phyloP scores from a whole-genome alignment of 2,113 vertebrate species.

The Rhynchomys soricoides region DNA sequence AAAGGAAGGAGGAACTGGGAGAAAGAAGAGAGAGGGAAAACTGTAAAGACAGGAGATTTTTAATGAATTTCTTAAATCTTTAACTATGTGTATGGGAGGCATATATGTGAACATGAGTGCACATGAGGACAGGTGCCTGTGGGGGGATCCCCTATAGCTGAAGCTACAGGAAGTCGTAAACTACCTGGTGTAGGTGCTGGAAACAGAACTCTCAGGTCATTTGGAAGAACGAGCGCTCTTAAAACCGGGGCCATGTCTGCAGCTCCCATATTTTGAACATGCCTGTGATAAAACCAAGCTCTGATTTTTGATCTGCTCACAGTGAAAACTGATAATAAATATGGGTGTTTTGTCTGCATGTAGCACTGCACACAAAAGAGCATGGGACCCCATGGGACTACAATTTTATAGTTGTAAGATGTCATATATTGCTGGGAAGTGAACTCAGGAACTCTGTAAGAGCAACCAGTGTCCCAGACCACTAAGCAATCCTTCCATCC shows the following conservation, averaged over 20 bases:
- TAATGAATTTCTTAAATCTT: not conserved
- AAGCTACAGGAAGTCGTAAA: not conserved
- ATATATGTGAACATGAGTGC: not conserved
- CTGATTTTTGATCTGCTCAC: not conserved
- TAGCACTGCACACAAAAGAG: not conserved
- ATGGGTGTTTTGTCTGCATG: not conserved
- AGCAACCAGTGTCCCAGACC: no score
- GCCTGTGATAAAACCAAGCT: not conserved
- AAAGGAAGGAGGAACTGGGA: not conserved
- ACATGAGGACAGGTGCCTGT: not conserved
- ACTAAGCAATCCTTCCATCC: not conserved
- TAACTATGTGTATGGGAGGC: no score
- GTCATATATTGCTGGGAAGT: not conserved
- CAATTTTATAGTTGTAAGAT: not conserved
- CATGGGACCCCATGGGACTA: not conserved
- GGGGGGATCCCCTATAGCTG: not conserved
- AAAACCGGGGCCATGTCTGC: not conserved
- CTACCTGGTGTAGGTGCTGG: not conserved
- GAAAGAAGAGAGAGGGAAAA: not conserved
- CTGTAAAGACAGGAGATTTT: not conserved
- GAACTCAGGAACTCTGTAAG: not conserved
- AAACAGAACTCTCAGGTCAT: not conserved
- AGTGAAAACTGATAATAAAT: not conserved
- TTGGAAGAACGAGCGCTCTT: not conserved
- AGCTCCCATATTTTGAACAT: not conserved